Conservation (phyloP, 2,797 vertebrate species). For the Gallinago solitaria region DNA sequence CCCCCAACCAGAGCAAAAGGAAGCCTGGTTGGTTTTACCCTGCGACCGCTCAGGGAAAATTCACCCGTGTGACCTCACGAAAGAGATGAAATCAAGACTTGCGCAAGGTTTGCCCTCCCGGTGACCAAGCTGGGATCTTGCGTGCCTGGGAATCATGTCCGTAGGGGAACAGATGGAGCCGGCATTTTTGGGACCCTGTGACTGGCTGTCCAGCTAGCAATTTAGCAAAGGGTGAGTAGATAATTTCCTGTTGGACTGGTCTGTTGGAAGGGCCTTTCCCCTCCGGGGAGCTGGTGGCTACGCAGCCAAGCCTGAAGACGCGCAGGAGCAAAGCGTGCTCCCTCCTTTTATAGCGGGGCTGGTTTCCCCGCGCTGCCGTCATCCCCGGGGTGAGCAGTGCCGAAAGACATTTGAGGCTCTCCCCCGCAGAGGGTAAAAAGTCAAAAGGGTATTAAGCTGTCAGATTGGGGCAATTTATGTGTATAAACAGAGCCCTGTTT, state of each 20-base stretch:
- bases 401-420: slow-evolving; percentile 59
- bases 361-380: background rate
- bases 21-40: background rate
- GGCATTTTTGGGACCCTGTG: slow-evolving; percentile 41
- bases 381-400: slow-evolving; percentile 10
- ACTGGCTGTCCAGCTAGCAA: slow-evolving; percentile 34
- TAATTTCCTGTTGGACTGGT: slow-evolving; percentile 70
- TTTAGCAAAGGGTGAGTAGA: slow-evolving; percentile 53
- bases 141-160: slow-evolving; percentile 55
- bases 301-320: slow-evolving; percentile 60
- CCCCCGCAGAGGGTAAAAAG: slow-evolving; percentile 68
- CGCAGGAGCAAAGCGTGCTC: slow-evolving; percentile 6
- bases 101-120: background rate
- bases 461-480: slow-evolving; percentile 71
- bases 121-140: background rate
- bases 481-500: slow-evolving; percentile 71
- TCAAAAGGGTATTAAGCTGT: slow-evolving; percentile 74
- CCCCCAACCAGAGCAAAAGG: background rate
- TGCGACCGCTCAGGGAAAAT: background rate
- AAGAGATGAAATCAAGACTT: slow-evolving; percentile 27
- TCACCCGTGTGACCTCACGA: background rate
- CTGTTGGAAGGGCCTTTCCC: slow-evolving; percentile 51
- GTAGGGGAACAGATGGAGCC: slow-evolving; percentile 29
- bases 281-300: slow-evolving; percentile 35
- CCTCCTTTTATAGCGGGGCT: slow-evolving; percentile 40